phyloP scores from a whole-genome alignment of 2,797 vertebrate species.

The Anguilla marmorata region DNA sequence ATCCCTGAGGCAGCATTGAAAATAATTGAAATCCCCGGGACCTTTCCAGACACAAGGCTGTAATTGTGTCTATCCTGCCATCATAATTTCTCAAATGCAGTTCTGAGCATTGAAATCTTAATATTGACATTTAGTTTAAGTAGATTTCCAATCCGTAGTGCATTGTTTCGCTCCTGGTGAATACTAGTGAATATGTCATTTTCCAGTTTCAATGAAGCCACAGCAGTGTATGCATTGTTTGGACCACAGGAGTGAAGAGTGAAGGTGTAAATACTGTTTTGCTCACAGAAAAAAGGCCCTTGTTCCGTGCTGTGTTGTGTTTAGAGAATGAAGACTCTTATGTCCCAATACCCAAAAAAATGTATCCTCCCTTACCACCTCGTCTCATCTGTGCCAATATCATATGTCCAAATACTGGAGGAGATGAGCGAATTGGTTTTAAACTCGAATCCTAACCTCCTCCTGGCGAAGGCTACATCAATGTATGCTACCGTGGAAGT shows the following conservation, averaged over 20 bases:
- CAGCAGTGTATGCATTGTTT: background rate
- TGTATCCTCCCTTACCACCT: no score
- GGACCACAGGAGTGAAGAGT: background rate
- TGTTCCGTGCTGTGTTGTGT: background rate
- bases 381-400: no score
- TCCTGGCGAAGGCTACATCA: no score
- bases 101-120: background rate
- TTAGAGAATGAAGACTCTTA: background rate
- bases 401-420: no score
- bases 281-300: background rate
- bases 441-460: no score
- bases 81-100: background rate
- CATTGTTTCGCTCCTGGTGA: background rate
- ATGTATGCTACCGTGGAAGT: no score
- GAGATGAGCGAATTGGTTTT: no score
- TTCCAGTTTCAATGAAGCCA: background rate
- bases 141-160: background rate
- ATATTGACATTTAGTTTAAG: background rate
- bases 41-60: background rate
- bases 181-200: background rate
- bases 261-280: background rate
- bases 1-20: background rate
- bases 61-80: background rate
- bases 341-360: no score
- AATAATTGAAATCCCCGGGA: constrained; percentile 2